Evolutionary conservation across 2,113 vertebrate species (phyloP), one percentile per base, ranked within the genome.

Genomic region (Onychorhynchus coronatus): DNA sequence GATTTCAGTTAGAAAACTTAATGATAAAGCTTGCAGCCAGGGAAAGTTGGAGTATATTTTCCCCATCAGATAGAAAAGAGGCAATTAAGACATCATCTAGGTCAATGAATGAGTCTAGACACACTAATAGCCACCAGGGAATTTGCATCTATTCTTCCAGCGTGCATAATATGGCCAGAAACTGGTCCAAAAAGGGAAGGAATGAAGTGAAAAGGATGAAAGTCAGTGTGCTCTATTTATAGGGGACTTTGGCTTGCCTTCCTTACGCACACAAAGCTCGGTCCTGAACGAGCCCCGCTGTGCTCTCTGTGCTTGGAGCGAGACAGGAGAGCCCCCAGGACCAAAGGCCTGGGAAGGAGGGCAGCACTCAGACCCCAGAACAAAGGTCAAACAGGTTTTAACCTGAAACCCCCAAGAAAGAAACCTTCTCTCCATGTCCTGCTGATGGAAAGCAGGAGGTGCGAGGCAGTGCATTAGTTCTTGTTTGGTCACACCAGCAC

Each of bases 101-200:
- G 94, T 94, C 95, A 97, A 47, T 91, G 96, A 93, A 89, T 76
- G 94, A 95, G 94, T 96, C 95, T 95, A 96, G 94, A 97, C 96
- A 73, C 56, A 5, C 77, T 96, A 94, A 97, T 88, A 96, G 89
- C 72, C 92, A 75, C 53, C 2, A 2, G 88, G 85, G 85, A 91
- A 91, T 94, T 85, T 65, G 14, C 56, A 88, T 89, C 72, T 88
- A 41, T 85, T 93, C 75, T 88, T 95, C 41, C 76, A 88, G 63
- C 23, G 7, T 68, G 90, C 79, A 86, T 91, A 89, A 86, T 73
- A 59, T 14, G 39, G 58, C 63, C 95, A 88, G 68, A 91, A 90
- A 77, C 62, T 1, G 6, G 37, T 93, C 93, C 93, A 93, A 47
- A 95, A 94, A 73, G 67, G 79, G 90, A 83, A 95, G 90, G 91